These are phyloP conservation scores for Antheraea mylitta DNA, from an alignment of 1,140 invertebrate genomes.

Conservation along the genomic window DNA sequence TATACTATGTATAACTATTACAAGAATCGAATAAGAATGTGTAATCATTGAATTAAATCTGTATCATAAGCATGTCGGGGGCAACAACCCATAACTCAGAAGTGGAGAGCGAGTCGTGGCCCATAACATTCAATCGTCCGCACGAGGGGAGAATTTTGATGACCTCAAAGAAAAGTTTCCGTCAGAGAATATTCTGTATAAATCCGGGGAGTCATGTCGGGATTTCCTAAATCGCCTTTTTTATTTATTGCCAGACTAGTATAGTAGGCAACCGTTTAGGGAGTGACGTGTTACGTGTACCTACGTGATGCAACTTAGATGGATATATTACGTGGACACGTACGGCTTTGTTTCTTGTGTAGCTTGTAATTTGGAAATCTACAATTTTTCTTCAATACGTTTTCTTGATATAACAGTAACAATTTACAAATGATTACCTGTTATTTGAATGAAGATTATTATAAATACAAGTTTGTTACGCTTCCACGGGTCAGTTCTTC, in stretches of 20 bases:
- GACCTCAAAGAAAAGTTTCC: constrained; percentile 66
- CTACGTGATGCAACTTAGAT: constrained; percentile 35
- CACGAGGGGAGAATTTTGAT: constrained; percentile 70
- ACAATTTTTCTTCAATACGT: background rate
- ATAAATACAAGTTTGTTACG: too few species aligned
- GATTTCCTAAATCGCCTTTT: constrained; percentile 69
- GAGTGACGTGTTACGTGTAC: constrained; percentile 38
- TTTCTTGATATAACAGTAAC: background rate
- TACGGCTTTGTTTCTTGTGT: constrained; percentile 23
- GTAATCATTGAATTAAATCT: constrained; percentile 48
- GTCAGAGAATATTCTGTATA: constrained; percentile 67
- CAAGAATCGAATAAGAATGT: background rate
- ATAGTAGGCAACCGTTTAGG: constrained; percentile 49
- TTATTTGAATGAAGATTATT: too few species aligned
- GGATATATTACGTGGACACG: constrained; percentile 25
- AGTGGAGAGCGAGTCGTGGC: constrained; percentile 59
- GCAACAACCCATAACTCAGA: constrained; percentile 57
- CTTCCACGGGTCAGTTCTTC: too few species aligned
- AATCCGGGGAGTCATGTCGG: constrained; percentile 66
- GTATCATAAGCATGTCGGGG: constrained; percentile 47
- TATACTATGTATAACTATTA: too few species aligned
- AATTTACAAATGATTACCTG: too few species aligned
- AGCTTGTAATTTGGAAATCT: background rate
- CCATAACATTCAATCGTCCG: constrained; percentile 74
- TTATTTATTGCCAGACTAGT: constrained; percentile 64